These are phyloP conservation scores for Yponomeuta plumbellus DNA, from an alignment of 2,888 invertebrate species.

Conservation along the genomic window DNA sequence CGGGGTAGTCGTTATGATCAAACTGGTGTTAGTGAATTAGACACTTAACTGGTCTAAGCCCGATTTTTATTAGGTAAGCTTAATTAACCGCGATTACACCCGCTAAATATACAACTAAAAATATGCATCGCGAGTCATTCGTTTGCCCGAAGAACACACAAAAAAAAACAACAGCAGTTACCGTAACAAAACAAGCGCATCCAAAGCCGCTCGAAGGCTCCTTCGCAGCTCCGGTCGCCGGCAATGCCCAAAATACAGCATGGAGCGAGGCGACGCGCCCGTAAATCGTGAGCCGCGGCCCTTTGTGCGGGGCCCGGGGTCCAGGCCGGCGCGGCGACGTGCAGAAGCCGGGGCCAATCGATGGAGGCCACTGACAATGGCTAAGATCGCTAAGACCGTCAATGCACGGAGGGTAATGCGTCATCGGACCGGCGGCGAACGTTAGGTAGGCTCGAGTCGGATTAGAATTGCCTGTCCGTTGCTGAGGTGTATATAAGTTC, in stretches of 20 bases:
- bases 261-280: constrained; percentile 71
- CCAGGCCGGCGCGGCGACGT: background rate
- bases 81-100: no score
- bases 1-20: no score
- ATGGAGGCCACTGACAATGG: background rate
- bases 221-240: constrained; percentile 33
- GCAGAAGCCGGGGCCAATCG: background rate
- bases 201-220: background rate
- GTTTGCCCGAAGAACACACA: background rate
- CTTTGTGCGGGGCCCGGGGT: constrained; percentile 46
- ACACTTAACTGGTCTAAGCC: no score
- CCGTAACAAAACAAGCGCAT: background rate
- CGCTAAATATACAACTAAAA: no score
- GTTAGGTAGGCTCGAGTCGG: no score
- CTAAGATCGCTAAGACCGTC: background rate
- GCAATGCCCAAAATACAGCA: constrained; percentile 73
- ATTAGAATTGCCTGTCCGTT: no score
- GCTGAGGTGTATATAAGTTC: no score
- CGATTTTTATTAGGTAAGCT: no score
- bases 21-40: no score
- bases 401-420: background rate
- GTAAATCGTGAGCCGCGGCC: constrained; percentile 77
- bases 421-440: no score
- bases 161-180: background rate
- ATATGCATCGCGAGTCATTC: no score